Conservation (phyloP, 2,888 invertebrate genomes). For the Patella depressa region DNA sequence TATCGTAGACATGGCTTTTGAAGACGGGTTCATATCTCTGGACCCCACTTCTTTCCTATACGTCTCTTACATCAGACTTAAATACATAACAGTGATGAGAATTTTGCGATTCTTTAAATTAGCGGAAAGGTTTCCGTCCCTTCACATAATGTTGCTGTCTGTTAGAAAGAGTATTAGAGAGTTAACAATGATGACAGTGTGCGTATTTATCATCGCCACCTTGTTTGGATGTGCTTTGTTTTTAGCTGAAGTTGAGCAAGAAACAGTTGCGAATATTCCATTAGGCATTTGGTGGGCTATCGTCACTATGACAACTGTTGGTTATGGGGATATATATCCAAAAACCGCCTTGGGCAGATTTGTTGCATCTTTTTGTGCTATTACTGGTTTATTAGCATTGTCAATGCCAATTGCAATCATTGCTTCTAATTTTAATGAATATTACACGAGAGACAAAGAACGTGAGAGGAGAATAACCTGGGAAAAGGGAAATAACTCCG, state of each 20-base stretch:
- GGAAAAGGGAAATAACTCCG: not conserved
- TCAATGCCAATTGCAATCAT: constrained; percentile 59
- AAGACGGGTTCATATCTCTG: not conserved
- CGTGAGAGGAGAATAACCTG: constrained; percentile 18
- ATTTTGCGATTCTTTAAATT: constrained; percentile 30
- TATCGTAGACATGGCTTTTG: not conserved
- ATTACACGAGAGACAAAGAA: constrained; percentile 44
- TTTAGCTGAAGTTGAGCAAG: constrained; percentile 25
- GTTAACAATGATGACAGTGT: constrained; percentile 54
- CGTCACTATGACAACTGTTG: constrained; percentile 64
- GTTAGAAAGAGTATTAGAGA: constrained; percentile 56
- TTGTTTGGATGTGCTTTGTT: constrained; percentile 58
- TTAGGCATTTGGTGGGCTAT: constrained; percentile 61
- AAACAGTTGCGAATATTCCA: constrained; percentile 49
- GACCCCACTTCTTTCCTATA: not conserved
- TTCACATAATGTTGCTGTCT: constrained; percentile 56
- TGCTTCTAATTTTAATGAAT: constrained; percentile 56
- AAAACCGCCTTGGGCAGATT: constrained; percentile 42
- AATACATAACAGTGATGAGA: constrained; percentile 3
- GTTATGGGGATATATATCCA: constrained; percentile 58
- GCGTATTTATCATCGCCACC: constrained; percentile 59
- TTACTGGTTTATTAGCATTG: constrained; percentile 51
- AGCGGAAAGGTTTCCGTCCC: constrained; percentile 30
- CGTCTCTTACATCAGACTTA: not conserved
- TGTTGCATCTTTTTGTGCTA: constrained; percentile 46